Evolutionary conservation across 2,113 vertebrate species (phyloP).

Genomic region (Podarcis cretensis): DNA sequence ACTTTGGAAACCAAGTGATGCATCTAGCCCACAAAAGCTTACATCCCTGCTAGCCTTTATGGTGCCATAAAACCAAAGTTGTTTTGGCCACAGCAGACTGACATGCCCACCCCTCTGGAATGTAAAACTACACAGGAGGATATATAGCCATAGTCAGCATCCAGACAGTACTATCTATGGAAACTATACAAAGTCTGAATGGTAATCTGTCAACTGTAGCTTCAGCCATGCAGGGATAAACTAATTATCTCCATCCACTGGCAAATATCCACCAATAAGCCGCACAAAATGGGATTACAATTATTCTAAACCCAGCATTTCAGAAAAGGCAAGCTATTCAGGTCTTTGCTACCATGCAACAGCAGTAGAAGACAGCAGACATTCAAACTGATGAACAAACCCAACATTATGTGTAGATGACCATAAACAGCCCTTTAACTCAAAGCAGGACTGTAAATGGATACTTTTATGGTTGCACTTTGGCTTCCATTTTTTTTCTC

Average conservation of each 20-base stretch:
- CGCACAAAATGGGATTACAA: background rate
- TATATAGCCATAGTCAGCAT: constrained; percentile 1
- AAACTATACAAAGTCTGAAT: fast-evolving
- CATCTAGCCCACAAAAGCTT: background rate
- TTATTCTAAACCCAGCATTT: constrained; percentile 28
- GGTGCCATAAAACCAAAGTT: background rate
- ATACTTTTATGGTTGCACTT: constrained; percentile 16
- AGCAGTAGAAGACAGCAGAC: background rate
- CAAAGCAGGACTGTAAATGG: background rate
- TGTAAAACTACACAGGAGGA: background rate
- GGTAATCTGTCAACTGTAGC: constrained; percentile 6
- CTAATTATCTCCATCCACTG: background rate
- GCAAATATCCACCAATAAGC: constrained; percentile 3
- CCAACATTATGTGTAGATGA: background rate
- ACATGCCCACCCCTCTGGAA: background rate
- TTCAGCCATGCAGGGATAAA: constrained; percentile 11
- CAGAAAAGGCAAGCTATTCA: background rate
- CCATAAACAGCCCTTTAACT: constrained; percentile 1
- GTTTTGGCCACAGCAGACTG: background rate
- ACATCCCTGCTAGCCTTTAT: background rate
- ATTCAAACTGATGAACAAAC: constrained; percentile 8
- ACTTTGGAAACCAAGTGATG: background rate
- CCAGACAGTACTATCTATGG: constrained; percentile 5
- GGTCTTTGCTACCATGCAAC: background rate
- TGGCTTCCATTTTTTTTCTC: background rate